Evolutionary conservation across 1,140 invertebrate genomes (phyloP), one percentile per base, ranked within the genome.

Genomic region (Propsilocerus akamusi): DNA sequence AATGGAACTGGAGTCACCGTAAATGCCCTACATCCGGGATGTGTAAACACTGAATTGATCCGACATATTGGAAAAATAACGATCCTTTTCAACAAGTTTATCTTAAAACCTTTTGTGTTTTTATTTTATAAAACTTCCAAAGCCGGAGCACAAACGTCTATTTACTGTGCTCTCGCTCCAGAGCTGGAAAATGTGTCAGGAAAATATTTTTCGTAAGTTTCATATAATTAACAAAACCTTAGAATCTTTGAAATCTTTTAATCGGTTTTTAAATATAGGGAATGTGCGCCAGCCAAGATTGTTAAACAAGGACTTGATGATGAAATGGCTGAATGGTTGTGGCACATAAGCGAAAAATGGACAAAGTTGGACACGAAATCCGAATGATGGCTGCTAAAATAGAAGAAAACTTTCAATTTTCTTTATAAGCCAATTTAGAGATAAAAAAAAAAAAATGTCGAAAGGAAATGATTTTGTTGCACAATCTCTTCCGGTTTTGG

Each of bases 271-370:
- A n/a, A n/a, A n/a, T n/a, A n/a, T 55, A 72, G 76, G 51, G 79
- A 83, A 51, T 81, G 78, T 55, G 62, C 55, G 41, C 66, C 66
- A 1, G 63, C 57, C 5, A 56, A 49, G 4, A 66, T 72, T 4
- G 57, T 67, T 0, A 34, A 54, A 14, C 61, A 59, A 32, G 77
- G 73, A 0, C 53, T 59, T 34, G 71, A 78, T 55, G 61, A 71
- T 25, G 68, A 73, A 46, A 50, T 73, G n/a, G 72, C 71, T 41
- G 70, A 78, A 57, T 76, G 70, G 62, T 61, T 92, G n/a, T 92
- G 86, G 86, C 68, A 77, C 4, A 65, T 76, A 25, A 87, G 83
- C 57, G 65, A 75, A 14, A 67, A 72, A 48, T 53, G 75, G 12
- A 73, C 77, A 20, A 41, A 41, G 22, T 20, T 41, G 14, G 14